Conservation (phyloP, 1,140 invertebrate species). For the Papilio glaucus region DNA sequence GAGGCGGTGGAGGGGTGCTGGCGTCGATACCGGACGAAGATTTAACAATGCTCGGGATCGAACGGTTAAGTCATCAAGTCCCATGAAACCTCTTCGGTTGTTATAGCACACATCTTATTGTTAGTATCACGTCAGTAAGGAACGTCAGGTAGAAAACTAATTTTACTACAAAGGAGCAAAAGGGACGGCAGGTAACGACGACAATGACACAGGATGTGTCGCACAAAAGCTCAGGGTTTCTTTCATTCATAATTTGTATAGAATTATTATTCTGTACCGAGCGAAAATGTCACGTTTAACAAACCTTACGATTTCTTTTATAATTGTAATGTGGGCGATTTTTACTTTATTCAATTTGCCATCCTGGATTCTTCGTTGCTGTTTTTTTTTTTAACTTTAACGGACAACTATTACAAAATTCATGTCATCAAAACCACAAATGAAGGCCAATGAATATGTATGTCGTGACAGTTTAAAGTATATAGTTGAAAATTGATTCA, state of each 20-base stretch:
- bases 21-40: slow-evolving; percentile 59
- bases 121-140: slow-evolving; percentile 58
- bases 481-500: too few relatives aligned
- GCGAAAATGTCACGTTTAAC: slow-evolving; percentile 21
- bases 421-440: neutral
- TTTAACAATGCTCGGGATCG: slow-evolving; percentile 59
- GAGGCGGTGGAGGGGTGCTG: slow-evolving; percentile 54
- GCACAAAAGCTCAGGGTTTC: slow-evolving; percentile 51
- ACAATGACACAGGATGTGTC: slow-evolving; percentile 73
- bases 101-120: slow-evolving; percentile 71
- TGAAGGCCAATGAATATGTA: too few relatives aligned
- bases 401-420: neutral
- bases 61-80: slow-evolving; percentile 50
- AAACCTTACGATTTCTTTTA: slow-evolving; percentile 22
- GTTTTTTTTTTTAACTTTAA: neutral
- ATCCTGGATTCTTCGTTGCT: neutral
- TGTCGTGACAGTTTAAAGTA: too few relatives aligned
- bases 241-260: slow-evolving; percentile 71
- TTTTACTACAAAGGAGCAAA: slow-evolving; percentile 65
- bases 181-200: slow-evolving; percentile 60
- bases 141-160: slow-evolving; percentile 70
- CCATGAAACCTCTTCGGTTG: slow-evolving; percentile 65
- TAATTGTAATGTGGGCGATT: slow-evolving; percentile 13
- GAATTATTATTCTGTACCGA: slow-evolving; percentile 40
- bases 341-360: slow-evolving; percentile 8